Percentiles rank a stretch among this genome's conserved stretches.
Evolutionary conservation across 2,888 invertebrate genomes (phyloP).

Genomic region (Lingula anatina): DNA sequence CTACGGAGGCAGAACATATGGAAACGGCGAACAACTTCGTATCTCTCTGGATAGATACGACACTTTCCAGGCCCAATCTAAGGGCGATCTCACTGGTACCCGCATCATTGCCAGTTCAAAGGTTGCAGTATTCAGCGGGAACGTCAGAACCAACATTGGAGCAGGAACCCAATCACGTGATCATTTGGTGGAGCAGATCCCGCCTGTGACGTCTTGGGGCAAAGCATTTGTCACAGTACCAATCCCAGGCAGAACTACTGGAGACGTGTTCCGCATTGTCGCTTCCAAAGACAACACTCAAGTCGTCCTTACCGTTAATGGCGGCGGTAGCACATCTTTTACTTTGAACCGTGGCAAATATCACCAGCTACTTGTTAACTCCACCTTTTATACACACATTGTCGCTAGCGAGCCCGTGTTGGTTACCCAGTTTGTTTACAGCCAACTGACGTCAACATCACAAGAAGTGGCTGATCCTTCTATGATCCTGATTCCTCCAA

Average conservation of each 20-base stretch:
- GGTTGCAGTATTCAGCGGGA: slow-evolving; percentile 16
- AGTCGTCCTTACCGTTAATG: too few species aligned
- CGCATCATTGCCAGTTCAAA: slow-evolving; percentile 8
- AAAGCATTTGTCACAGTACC: slow-evolving; percentile 14
- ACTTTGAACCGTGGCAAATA: neutral
- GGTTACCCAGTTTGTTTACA: slow-evolving; percentile 10
- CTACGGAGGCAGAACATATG: too few species aligned
- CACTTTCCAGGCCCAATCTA: slow-evolving; percentile 5
- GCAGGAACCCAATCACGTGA: slow-evolving; percentile 12
- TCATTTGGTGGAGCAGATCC: slow-evolving; percentile 17
- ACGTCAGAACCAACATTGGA: slow-evolving; percentile 13
- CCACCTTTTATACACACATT: neutral
- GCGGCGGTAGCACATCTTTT: too few species aligned
- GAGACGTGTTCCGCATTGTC: slow-evolving; percentile 14
- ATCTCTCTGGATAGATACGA: slow-evolving; percentile 3
- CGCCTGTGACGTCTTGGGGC: slow-evolving; percentile 16
- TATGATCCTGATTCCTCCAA: slow-evolving; percentile 17
- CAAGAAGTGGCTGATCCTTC: slow-evolving; percentile 17
- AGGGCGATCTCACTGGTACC: slow-evolving; percentile 15
- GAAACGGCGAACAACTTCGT: too few species aligned
- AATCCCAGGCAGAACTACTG: slow-evolving; percentile 11
- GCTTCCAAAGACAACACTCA: too few species aligned
- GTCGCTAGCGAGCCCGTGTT: slow-evolving; percentile 7
- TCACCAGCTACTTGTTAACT: slow-evolving; percentile 6
- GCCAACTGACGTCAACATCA: too few species aligned